Evolutionary conservation across 2,113 vertebrate species (phyloP).

Genomic region (Nycticebus coucang): DNA sequence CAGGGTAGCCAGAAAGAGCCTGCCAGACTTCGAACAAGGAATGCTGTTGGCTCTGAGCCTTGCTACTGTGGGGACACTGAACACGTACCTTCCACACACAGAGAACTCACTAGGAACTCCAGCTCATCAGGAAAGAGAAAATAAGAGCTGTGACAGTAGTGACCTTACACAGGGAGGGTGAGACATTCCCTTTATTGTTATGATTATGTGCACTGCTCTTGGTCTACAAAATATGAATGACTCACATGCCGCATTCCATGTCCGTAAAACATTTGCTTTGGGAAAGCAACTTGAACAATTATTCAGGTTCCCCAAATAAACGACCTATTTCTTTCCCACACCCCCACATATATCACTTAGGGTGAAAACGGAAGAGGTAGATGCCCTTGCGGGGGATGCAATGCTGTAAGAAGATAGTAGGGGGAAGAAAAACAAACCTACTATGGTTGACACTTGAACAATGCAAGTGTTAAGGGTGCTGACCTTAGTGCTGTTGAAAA

Average conservation of each 20-base stretch:
- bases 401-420: background rate
- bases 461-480: background rate
- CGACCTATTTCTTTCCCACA: background rate
- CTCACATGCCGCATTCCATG: fast-evolving
- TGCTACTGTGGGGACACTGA: background rate
- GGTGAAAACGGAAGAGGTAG: background rate
- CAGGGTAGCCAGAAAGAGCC: background rate
- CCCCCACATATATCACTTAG: background rate
- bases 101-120: background rate
- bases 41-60: background rate
- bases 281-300: background rate
- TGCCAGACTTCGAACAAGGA: background rate
- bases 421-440: background rate
- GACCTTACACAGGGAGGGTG: background rate
- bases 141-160: background rate
- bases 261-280: background rate
- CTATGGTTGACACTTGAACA: background rate
- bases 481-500: background rate
- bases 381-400: background rate
- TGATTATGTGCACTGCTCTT: fast-evolving
- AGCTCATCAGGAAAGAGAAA: background rate
- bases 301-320: background rate
- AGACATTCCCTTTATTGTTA: background rate
- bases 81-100: background rate
- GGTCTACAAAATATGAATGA: too few relatives aligned